Base-by-base conservation (phyloP, 2,113 vertebrate species). In the Dasyornis broadbenti region DNA sequence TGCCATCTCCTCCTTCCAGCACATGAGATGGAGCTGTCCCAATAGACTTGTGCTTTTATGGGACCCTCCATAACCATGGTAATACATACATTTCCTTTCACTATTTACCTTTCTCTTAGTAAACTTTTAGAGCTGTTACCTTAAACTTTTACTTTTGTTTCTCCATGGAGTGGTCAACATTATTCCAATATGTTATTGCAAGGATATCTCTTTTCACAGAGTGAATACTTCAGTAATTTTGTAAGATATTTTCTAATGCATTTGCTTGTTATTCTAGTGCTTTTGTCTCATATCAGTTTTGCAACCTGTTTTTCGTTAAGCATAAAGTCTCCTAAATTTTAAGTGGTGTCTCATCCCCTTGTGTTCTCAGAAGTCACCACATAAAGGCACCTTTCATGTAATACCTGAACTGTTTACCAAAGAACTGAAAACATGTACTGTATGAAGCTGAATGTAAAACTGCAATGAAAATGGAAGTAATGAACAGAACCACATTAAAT, bases 41-140 rank as follows among this genome's bases (percentile, higher is more conserved):
- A 28, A 6, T 1, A 69, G 30, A 54, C 5, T 20, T 0, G 0
- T 15, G 31, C 15, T 78, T 65, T 79, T 35, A 35, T 40, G 56
- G 13, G 16, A 40, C 6, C 2, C 22, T 78, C 15, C 21, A 9
- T 56, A 63, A 23, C 18, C 6, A 3, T 19, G 39, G 15, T 44
- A 42, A 30, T 39, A 14, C 23, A 28, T 42, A 37, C 24, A 47
- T 39, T 54, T 47, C 11, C 40, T 73, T 54, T 52, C 45, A 56
- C 27, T 78, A 19, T 56, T 88, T 61, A 47, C 13, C 13, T 82
- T 88, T 82, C n/a, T 60, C 31, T 42, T 56, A 39, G 40, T 52
- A 39, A 72, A 54, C 17, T 85, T 68, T n/a, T 33, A 44, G 60
- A 61, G 31, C 15, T 47, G 27, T n/a, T 81, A 39, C 11, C 42